These are phyloP conservation scores for Paratilapia polleni DNA, from an alignment of 2,113 vertebrate species.

Conservation along the genomic window DNA sequence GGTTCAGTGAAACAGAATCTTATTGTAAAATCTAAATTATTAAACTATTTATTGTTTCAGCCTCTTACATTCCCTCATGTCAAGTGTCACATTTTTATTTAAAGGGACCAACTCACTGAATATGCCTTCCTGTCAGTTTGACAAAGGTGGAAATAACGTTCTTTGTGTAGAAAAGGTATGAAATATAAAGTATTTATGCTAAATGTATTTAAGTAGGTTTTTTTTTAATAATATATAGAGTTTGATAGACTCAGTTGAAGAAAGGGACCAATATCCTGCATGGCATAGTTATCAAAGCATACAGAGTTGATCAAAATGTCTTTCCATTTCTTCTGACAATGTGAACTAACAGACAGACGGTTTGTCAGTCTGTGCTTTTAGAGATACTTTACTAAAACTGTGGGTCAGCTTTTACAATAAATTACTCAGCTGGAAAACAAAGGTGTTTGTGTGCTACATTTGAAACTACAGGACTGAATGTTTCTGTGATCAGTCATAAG, in stretches of 20 bases:
- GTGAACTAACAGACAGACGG: neutral
- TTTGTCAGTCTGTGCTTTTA: neutral
- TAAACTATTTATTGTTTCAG: slow-evolving; percentile 49
- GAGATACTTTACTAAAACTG: neutral
- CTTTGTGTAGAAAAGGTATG: slow-evolving; percentile 10
- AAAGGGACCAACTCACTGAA: neutral
- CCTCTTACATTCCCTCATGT: slow-evolving; percentile 30
- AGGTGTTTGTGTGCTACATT: neutral
- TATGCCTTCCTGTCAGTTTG: neutral
- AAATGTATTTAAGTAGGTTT: slow-evolving; percentile 47
- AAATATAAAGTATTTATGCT: slow-evolving; percentile 56
- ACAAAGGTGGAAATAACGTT: neutral
- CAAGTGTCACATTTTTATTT: neutral
- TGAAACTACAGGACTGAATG: neutral
- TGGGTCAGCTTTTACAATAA: slow-evolving; percentile 51
- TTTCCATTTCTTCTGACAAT: slow-evolving; percentile 19
- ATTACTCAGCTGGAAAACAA: slow-evolving; percentile 10
- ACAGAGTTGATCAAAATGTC: neutral
- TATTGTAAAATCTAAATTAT: slow-evolving; percentile 27
- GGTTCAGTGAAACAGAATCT: neutral
- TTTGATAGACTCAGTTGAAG: neutral
- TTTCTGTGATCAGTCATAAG: neutral
- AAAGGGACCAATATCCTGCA: slow-evolving; percentile 11
- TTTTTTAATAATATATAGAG: neutral
- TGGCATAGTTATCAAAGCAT: neutral